Evolutionary conservation across 2,888 invertebrate species (phyloP).

Genomic region (Caenorhabditis virilis): DNA sequence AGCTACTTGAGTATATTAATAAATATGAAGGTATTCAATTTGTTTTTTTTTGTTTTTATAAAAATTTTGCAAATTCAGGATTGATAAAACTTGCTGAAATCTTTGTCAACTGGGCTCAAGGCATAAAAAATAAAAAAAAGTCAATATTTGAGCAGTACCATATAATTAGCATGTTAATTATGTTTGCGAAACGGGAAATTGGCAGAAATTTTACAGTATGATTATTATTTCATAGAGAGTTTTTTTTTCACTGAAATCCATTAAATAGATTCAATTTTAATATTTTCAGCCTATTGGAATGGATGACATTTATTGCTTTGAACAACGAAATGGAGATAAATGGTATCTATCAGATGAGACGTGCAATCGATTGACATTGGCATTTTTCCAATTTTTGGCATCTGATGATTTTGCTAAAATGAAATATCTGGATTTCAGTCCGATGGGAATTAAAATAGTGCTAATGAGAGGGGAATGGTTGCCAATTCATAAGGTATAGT

Average conservation of each 20-base stretch:
- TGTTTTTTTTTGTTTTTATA: no score
- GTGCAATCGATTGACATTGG: constrained; percentile 13
- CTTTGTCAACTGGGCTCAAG: no score
- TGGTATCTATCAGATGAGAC: not conserved
- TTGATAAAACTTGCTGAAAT: no score
- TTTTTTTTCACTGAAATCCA: not conserved
- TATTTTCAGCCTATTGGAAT: no score
- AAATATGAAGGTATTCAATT: no score
- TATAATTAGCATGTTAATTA: no score
- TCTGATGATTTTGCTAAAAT: constrained; percentile 23
- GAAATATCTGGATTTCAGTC: constrained; percentile 1
- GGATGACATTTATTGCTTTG: not conserved
- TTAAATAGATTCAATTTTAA: no score
- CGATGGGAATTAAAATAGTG: constrained; percentile 8
- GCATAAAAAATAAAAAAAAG: no score
- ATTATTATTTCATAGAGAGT: constrained; percentile 1
- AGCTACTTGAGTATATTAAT: not conserved
- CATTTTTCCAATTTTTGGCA: constrained; percentile 33
- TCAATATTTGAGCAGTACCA: no score
- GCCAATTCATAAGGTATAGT: constrained; percentile 12
- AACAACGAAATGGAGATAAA: not conserved
- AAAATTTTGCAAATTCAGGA: no score
- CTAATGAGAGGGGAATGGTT: constrained; percentile 43
- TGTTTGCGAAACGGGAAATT: no score
- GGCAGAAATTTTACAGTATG: not conserved